Evolutionary conservation across 2,888 invertebrate species (phyloP).

Genomic region (Cyclophora albipunctata): DNA sequence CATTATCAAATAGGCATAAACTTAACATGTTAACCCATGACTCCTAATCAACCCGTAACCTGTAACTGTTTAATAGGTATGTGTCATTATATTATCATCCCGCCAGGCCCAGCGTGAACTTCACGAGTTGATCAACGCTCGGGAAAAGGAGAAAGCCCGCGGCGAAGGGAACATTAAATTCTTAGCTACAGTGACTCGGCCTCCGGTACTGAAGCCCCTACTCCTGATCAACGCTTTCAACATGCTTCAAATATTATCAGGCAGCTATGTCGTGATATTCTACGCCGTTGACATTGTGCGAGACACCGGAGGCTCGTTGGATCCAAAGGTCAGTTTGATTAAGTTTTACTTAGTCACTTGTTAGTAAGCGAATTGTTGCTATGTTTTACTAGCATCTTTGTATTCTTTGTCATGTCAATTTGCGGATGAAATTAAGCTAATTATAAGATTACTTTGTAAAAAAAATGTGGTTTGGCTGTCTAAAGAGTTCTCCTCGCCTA

Average conservation of each 20-base stretch:
- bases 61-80: too few relatives aligned
- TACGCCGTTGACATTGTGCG: slow-evolving; percentile 84
- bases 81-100: too few relatives aligned
- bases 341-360: neutral
- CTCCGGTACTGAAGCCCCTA: slow-evolving; percentile 82
- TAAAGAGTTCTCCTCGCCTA: too few relatives aligned
- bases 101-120: slow-evolving; percentile 77
- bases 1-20: too few relatives aligned
- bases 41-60: too few relatives aligned
- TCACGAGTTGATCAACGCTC: slow-evolving; percentile 76
- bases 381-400: neutral
- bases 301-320: slow-evolving; percentile 68
- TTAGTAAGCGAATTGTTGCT: too few relatives aligned
- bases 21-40: too few relatives aligned
- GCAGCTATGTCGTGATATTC: slow-evolving; percentile 85
- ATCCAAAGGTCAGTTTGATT: slow-evolving; percentile 45
- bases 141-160: slow-evolving; percentile 73
- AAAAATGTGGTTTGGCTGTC: too few relatives aligned
- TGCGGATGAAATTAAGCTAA: neutral
- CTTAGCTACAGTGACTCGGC: slow-evolving; percentile 67
- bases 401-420: neutral
- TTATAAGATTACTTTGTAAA: too few relatives aligned
- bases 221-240: slow-evolving; percentile 83
- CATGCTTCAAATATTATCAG: slow-evolving; percentile 82
- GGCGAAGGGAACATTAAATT: slow-evolving; percentile 67